phyloP scores from a whole-genome alignment of 2,888 invertebrate species.

The Siphlonurus alternatus region DNA sequence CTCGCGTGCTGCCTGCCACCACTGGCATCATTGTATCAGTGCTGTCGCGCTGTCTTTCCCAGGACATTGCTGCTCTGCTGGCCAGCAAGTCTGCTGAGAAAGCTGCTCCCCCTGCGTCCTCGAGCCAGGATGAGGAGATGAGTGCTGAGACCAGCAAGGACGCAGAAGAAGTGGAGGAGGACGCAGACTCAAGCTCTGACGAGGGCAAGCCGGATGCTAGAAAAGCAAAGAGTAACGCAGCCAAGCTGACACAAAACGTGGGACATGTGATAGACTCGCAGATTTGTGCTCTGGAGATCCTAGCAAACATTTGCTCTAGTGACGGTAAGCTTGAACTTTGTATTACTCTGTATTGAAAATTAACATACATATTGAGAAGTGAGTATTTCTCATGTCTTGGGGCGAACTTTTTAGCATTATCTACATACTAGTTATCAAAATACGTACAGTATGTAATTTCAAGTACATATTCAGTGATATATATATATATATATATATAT shows the following conservation, averaged over 20 bases:
- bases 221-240: background rate
- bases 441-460: too few species aligned
- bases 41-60: background rate
- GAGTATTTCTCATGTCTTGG: background rate
- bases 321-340: conserved; percentile 32
- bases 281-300: conserved; percentile 47
- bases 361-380: background rate
- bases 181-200: too few species aligned
- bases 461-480: too few species aligned
- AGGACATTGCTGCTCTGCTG: background rate
- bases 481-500: too few species aligned
- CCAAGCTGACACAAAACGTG: conserved; percentile 30
- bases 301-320: conserved; percentile 50
- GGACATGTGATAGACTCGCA: conserved; percentile 45
- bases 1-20: background rate
- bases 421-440: too few species aligned
- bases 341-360: background rate
- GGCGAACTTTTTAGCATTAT: too few species aligned
- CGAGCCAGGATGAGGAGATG: background rate
- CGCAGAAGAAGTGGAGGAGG: background rate
- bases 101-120: background rate
- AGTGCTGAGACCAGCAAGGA: too few species aligned
- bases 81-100: background rate
- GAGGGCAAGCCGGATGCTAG: background rate
- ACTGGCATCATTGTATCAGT: conserved; percentile 1